A percentile compares a stretch with the other conserved stretches of the same genome.
Evolutionary conservation across 2,113 vertebrate genomes (phyloP).

Genomic region (Epinephelus moara): DNA sequence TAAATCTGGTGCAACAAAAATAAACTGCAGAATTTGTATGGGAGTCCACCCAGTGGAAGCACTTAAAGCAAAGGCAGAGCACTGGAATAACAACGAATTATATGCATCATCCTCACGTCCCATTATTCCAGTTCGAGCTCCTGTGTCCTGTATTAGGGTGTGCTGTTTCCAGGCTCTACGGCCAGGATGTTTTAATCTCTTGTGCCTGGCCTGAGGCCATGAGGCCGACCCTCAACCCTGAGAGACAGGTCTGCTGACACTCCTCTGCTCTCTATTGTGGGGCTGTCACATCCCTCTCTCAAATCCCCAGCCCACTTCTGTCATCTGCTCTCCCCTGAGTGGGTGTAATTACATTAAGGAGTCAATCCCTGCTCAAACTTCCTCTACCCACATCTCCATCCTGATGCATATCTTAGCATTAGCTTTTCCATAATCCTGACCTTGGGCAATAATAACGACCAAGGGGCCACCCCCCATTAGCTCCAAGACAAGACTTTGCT

Average conservation of each 20-base stretch:
- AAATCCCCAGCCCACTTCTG: conserved; percentile 77
- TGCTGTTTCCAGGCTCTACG: conserved; percentile 66
- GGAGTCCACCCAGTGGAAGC: conserved; percentile 9
- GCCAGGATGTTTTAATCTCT: conserved; percentile 79
- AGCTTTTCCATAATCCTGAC: conserved; percentile 76
- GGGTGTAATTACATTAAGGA: conserved; percentile 87
- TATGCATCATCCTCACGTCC: conserved; percentile 46
- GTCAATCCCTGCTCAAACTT: conserved; percentile 74
- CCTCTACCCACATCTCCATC: conserved; percentile 75
- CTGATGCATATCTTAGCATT: conserved; percentile 77
- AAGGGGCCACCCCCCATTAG: conserved; percentile 7
- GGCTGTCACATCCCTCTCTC: conserved; percentile 77
- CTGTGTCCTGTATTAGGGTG: conserved; percentile 46
- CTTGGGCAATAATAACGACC: conserved; percentile 77
- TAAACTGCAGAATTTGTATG: conserved; percentile 26
- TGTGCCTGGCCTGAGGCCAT: conserved; percentile 77
- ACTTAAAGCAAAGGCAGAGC: conserved; percentile 10
- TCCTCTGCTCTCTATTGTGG: conserved; percentile 80
- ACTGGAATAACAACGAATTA: conserved; percentile 66
- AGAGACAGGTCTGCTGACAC: conserved; percentile 85
- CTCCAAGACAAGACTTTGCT: conserved; percentile 33
- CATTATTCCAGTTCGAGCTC: conserved; percentile 62
- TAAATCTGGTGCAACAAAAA: conserved; percentile 32
- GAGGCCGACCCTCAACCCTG: conserved; percentile 72
- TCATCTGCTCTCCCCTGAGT: conserved; percentile 70